Evolutionary conservation across 2,888 invertebrate species (phyloP), one percentile per base, ranked within the genome.

Genomic region (Nomada goodeniana): DNA sequence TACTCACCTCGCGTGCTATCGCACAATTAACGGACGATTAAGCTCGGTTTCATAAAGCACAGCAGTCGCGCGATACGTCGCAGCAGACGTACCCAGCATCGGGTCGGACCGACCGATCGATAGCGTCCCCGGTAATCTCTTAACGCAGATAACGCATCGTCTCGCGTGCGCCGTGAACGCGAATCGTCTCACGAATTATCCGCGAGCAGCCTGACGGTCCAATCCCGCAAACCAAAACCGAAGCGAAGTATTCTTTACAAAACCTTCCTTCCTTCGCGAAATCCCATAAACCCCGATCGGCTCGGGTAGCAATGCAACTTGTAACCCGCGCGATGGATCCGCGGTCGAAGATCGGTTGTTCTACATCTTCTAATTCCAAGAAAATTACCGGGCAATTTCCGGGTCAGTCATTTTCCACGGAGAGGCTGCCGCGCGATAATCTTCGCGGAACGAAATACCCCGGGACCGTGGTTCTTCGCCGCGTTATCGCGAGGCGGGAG

Each of bases 101-200:
- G 73, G 20, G 23, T 69, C 61, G 50, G 18, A 65, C 68, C 61
- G 61, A 50, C 68, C 15, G 36, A 42, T 18, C 77, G 67, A 72
- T 76, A 84, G 23, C 84, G 82, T 23, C 69, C 75, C 70, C 77
- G 60, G 61, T 86, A 83, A 85, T 87, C 83, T 68, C 61, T 61
- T 55, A 59, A 73, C 75, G 68, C 74, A 53, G 55, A 26, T 42
- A 47, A 29, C 29, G 61, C 76, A 71, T 29, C 82, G 77, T 64
- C 53, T 82, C 82, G 71, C 80, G 79, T 82, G 86, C 64, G 42
- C 10, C 75, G 82, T 80, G 83, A 86, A 87, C 75, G 82, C 80
- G 85, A 86, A 87, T 87, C 87, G 86, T 81, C 85, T 73, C 80
- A 65, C 76, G 69, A 87, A 75, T 67, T 63, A 75, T 44, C 69